These are phyloP conservation scores for Pseudoatta argentina DNA, from an alignment of 1,140 invertebrate species.

Conservation along the genomic window DNA sequence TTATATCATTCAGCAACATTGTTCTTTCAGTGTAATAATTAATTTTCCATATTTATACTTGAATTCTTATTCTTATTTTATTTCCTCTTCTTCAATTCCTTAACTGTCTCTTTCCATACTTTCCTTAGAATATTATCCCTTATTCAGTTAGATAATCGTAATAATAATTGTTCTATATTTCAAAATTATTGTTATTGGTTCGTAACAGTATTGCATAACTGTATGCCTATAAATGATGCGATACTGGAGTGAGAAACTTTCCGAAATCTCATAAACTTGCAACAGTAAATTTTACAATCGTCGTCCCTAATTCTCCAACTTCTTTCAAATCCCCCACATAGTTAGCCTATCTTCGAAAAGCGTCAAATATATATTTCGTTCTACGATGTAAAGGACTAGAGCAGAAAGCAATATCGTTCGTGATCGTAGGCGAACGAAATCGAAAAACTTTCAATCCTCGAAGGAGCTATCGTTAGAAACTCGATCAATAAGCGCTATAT, in stretches of 20 bases:
- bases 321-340: slow-evolving; percentile 31
- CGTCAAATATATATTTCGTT: slow-evolving; percentile 53
- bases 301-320: slow-evolving; percentile 13
- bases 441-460: slow-evolving; percentile 74
- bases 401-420: slow-evolving; percentile 64
- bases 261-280: slow-evolving; percentile 32
- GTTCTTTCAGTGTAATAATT: no score
- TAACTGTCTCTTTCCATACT: no score
- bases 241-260: slow-evolving; percentile 15
- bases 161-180: slow-evolving; percentile 2
- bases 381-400: slow-evolving; percentile 23
- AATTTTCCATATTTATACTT: no score
- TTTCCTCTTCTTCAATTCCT: no score
- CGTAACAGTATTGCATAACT: not conserved
- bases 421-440: slow-evolving; percentile 68
- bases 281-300: slow-evolving; percentile 56
- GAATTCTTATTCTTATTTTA: no score
- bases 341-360: slow-evolving; percentile 43
- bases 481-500: slow-evolving; percentile 66
- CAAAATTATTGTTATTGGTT: slow-evolving; percentile 2
- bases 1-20: no score
- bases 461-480: slow-evolving; percentile 72
- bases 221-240: not conserved
- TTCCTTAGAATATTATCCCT: no score
- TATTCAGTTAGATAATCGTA: no score